These are phyloP conservation scores for Lasioglossum pauxillum DNA, from an alignment of 2,888 invertebrate genomes.

Conservation along the genomic window DNA sequence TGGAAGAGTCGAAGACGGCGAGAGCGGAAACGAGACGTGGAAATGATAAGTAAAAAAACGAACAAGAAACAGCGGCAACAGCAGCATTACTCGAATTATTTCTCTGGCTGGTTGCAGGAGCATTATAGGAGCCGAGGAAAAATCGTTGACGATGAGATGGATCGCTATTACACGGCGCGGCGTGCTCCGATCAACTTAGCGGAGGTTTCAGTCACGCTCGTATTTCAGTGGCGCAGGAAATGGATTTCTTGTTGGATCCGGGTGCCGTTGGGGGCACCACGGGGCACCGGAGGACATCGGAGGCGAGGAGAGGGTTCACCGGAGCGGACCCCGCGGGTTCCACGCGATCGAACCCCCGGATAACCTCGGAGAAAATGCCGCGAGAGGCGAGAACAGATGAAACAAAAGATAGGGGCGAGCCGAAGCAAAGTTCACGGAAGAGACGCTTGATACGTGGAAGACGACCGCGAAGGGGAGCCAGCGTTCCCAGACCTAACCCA, in stretches of 20 bases:
- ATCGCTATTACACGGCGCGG: neutral
- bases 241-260: conserved; percentile 41
- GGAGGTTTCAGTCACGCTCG: conserved; percentile 26
- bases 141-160: neutral
- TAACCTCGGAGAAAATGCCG: conserved; percentile 62
- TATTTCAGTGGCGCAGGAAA: conserved; percentile 48
- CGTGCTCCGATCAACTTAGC: neutral
- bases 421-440: conserved; percentile 75
- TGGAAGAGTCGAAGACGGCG: neutral
- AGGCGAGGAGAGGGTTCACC: neutral
- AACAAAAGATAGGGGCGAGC: conserved; percentile 61
- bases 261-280: neutral
- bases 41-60: neutral
- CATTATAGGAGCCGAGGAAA: neutral
- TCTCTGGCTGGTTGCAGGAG: neutral
- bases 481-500: conserved; percentile 65
- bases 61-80: neutral
- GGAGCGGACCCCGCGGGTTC: conserved; percentile 18
- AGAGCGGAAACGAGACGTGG: neutral
- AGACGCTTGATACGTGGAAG: conserved; percentile 73
- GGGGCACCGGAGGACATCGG: neutral
- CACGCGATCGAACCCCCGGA: conserved; percentile 64
- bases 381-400: conserved; percentile 49
- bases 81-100: neutral
- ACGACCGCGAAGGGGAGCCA: conserved; percentile 45